Base-by-base conservation (phyloP, 1,140 invertebrate genomes). In the Eubasilissa regina region DNA sequence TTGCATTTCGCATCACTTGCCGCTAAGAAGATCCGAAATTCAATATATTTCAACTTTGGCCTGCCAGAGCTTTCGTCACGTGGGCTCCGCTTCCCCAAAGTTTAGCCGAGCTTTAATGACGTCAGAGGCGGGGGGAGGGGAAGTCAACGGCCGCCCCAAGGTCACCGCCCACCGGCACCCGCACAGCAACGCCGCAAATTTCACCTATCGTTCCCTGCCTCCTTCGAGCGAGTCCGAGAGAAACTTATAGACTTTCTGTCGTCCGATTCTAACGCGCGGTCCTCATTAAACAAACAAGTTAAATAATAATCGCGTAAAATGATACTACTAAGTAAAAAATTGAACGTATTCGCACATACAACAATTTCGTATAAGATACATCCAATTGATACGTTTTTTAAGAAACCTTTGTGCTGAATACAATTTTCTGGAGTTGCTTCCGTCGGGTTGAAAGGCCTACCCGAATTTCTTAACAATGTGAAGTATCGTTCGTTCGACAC, bases 61-160 rank as follows among this genome's bases (percentile, higher is more conserved):
- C 11, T 51, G 9, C 1, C 11, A 51, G n/a, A 51, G 48, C 48
- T 51, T 51, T 15, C 48, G 11, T 51, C 48, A 51, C 48, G 56
- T 60, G 56, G 56, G 4, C n/a, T n/a, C n/a, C 4, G 44, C 7
- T n/a, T 44, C 15, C 51, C 51, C 12, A 74, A 55, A 55, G 53
- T 56, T 74, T 35, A 51, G 15, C 43, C 15, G 17, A 74, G 12
- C 70, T 74, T 43, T 0, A 25, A 44, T 48, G 70, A 74, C 70
- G 70, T 44, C 35, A 43, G 53, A 56, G 1, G 70, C 12, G 51
- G 19, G 70, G 51, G 70, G 21, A 15, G 51, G 51, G 70, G 25
- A 11, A 74, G 70, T 74, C 70, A 74, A 74, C 70, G 53, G 25
- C 70, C 70, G 70, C 70, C n/a, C 15, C 70, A 74, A 74, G 70